Conservation (phyloP, 1,140 invertebrate species). For the Heterodera carotae region DNA sequence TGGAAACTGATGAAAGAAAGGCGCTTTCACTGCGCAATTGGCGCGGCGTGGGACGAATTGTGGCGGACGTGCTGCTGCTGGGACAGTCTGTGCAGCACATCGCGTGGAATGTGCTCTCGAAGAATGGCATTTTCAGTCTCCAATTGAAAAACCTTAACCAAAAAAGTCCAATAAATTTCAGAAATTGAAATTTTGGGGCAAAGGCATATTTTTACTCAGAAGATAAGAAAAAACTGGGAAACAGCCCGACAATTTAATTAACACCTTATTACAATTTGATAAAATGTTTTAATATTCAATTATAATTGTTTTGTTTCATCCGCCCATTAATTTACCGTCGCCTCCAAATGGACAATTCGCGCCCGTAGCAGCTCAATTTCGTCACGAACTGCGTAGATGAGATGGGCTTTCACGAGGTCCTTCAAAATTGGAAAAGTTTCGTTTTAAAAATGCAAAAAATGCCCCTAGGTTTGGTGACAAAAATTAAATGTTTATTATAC, state of each 20-base stretch:
- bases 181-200: background rate
- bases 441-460: constrained; percentile 7
- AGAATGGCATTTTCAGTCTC: constrained; percentile 60
- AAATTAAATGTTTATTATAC: too few species aligned
- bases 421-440: constrained; percentile 24
- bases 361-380: constrained; percentile 61
- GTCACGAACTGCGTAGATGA: constrained; percentile 65
- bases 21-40: constrained; percentile 1
- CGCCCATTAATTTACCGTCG: constrained; percentile 39
- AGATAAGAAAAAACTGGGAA: constrained; percentile 14
- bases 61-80: constrained; percentile 5
- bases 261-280: too few species aligned
- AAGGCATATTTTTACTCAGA: constrained; percentile 17
- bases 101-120: constrained; percentile 56
- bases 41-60: background rate
- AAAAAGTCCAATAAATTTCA: background rate
- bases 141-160: constrained; percentile 51
- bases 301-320: background rate
- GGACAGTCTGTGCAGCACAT: constrained; percentile 53
- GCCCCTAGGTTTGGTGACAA: background rate
- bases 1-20: too few species aligned
- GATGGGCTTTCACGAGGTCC: constrained; percentile 64
- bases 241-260: too few species aligned
- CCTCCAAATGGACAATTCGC: constrained; percentile 58
- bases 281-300: background rate